Evolutionary conservation across 2,888 invertebrate species (phyloP).

Genomic region (Perizoma affinitatum): DNA sequence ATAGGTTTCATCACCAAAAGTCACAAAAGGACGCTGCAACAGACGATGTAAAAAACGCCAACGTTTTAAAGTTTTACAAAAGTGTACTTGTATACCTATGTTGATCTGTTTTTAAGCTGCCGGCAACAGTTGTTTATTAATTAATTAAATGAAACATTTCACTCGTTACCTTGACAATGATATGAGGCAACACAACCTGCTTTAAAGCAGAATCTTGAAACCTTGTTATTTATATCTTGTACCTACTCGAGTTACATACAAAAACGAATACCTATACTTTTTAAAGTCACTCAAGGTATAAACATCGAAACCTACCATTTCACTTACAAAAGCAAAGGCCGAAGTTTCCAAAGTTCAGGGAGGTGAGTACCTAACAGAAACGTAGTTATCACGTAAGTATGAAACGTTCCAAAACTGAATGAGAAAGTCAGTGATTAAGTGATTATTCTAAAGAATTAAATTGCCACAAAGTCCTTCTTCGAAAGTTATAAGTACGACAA

Average conservation of each 20-base stretch:
- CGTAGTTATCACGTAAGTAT: too few species aligned
- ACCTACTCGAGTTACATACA: neutral
- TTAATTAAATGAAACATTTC: slow-evolving; percentile 12
- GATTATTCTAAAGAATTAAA: too few species aligned
- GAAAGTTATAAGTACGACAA: too few species aligned
- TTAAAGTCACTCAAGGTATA: neutral
- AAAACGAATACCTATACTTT: slow-evolving; percentile 3
- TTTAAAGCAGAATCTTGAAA: slow-evolving; percentile 32
- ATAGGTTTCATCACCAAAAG: too few species aligned
- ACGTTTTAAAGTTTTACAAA: too few species aligned
- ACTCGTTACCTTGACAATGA: slow-evolving; percentile 29
- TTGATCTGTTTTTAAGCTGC: neutral
- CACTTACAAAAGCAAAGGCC: neutral
- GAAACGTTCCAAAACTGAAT: neutral
- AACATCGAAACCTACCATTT: neutral
- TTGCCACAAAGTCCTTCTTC: too few species aligned
- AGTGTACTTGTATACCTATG: too few species aligned
- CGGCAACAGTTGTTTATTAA: slow-evolving; percentile 8
- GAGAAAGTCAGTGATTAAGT: neutral
- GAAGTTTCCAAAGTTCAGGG: neutral
- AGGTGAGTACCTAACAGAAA: neutral
- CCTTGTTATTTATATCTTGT: too few species aligned
- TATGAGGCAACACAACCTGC: slow-evolving; percentile 36
- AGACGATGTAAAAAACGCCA: too few species aligned
- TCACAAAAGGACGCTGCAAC: too few species aligned